Evolutionary conservation across 2,797 vertebrate genomes (phyloP).

Genomic region (Periparus ater): DNA sequence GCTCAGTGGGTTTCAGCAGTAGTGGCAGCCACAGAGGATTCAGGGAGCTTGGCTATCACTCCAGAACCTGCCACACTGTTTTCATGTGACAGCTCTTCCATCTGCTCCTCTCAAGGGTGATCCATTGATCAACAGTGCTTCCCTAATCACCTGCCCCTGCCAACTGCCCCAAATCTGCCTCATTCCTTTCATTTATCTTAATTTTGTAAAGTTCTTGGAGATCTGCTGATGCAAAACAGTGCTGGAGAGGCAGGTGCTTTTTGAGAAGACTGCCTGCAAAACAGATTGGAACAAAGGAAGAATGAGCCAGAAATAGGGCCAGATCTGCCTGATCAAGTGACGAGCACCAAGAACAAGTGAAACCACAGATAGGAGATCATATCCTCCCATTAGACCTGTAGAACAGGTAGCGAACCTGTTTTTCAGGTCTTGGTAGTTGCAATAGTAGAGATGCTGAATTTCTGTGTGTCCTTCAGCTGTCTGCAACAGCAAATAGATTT

Average conservation of each 20-base stretch:
- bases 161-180: neutral
- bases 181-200: neutral
- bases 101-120: neutral
- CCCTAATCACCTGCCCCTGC: neutral
- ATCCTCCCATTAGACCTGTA: neutral
- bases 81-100: neutral
- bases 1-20: fast-evolving
- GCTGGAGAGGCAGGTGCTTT: neutral
- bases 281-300: neutral
- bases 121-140: neutral
- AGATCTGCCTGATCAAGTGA: neutral
- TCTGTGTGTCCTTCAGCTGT: neutral
- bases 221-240: neutral
- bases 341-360: neutral
- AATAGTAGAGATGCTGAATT: neutral
- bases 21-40: neutral
- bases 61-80: neutral
- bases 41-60: neutral
- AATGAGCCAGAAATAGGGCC: neutral
- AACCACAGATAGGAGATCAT: neutral
- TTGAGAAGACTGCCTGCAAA: neutral
- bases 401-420: neutral
- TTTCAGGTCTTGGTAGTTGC: neutral
- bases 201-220: neutral
- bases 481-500: neutral